Evolutionary conservation across 2,113 vertebrate species (phyloP), one percentile per base, ranked within the genome.

Genomic region (Lasiurus borealis): DNA sequence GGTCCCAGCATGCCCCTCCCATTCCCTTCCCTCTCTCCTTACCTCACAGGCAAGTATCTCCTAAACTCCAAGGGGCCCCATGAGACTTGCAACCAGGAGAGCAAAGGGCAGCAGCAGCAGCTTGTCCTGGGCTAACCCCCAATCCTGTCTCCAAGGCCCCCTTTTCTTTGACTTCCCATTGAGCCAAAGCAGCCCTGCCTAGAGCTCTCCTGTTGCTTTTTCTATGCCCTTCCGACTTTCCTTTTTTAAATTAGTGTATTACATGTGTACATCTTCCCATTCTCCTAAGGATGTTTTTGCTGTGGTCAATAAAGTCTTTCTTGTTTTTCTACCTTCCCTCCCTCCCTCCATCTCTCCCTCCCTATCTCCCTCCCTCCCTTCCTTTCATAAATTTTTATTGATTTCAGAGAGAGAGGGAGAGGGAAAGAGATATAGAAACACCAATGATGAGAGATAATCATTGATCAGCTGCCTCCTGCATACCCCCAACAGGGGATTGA

Each of bases 401-500:
- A 29, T 31, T 66, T 66, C 13, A 66, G 64, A 66, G 29, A 66
- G 29, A 29, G 31, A 66, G 27, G 13, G 27, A 66, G 64, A 66
- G 13, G 29, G 64, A 66, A 29, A 66, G 13, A 64, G 27, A 31
- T 29, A 66, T 29, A 66, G 64, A 66, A 31, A 66, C 64, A 66
- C 13, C 27, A 31, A 15, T 64, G 62, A 59, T 64, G 62, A 64
- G 62, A 64, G 10, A 64, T 12, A 64, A 64, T 29, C 12, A 12
- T 64, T 64, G 62, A 29, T 25, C 12, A 2, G 62, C 12, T 64
- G 27, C 62, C 62, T 29, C 62, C 27, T 29, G 27, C 62, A 31
- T 0, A 11, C 25, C 12, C 27, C 12, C 64, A 31, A 31, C 13
- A 0, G 1, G 29, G 14, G 27, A 14, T 14, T 0, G 29, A 29